A percentile compares a stretch with the other conserved stretches of the same genome.
phyloP scores from a whole-genome alignment of 2,797 vertebrate species.

The Oryzias dopingdopingensis region DNA sequence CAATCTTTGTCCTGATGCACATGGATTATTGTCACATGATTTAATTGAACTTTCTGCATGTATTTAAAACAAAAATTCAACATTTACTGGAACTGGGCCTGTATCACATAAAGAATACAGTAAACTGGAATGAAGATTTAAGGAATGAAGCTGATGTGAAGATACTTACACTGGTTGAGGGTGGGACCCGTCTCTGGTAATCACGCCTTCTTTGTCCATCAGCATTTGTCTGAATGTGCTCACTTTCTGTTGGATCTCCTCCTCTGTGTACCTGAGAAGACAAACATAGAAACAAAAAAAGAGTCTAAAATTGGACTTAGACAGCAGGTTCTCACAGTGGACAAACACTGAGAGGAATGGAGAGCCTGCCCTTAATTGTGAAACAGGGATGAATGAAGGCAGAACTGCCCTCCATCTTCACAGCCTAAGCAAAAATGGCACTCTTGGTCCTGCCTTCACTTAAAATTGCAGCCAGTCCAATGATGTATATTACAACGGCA shows the following conservation, averaged over 20 bases:
- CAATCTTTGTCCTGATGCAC: no score
- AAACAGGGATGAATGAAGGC: background rate
- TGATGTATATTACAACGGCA: slow-evolving; percentile 39
- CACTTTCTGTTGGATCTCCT: slow-evolving; percentile 96
- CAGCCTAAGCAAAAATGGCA: slow-evolving; percentile 30
- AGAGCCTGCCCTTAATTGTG: slow-evolving; percentile 10
- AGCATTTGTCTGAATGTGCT: slow-evolving; percentile 98
- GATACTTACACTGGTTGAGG: slow-evolving; percentile 86
- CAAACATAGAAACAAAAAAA: slow-evolving; percentile 17
- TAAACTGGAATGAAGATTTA: background rate
- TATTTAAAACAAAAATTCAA: no score
- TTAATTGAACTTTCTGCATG: no score
- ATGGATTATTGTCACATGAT: no score
- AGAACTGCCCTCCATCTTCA: slow-evolving; percentile 28
- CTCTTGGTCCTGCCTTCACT: slow-evolving; percentile 5
- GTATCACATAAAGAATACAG: background rate
- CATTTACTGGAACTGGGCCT: no score
- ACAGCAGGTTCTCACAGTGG: background rate
- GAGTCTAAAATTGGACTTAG: slow-evolving; percentile 1
- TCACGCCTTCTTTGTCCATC: slow-evolving; percentile 98
- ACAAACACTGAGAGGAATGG: slow-evolving; percentile 4
- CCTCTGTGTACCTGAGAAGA: slow-evolving; percentile 88
- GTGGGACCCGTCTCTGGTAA: slow-evolving; percentile 90
- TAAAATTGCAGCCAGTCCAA: slow-evolving; percentile 14
- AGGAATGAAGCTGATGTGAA: background rate